Conservation (phyloP, 2,113 vertebrate genomes). For the Nycticorax nycticorax region DNA sequence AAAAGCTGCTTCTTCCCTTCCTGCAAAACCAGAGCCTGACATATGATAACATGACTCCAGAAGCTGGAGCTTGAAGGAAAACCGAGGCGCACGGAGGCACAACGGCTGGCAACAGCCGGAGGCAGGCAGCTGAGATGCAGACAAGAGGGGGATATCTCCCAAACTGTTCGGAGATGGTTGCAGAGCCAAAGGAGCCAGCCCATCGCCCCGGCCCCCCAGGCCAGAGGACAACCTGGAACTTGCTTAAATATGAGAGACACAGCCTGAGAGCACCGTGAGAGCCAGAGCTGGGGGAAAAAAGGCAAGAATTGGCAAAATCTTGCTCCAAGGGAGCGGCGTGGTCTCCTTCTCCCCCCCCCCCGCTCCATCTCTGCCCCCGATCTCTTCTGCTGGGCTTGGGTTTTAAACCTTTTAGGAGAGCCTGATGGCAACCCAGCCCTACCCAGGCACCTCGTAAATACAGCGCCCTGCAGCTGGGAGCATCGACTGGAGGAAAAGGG, state of each 20-base stretch:
- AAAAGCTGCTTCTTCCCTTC: not conserved
- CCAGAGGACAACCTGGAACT: not conserved
- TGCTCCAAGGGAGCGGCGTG: accelerated
- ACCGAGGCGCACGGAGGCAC: not conserved
- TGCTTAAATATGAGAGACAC: not conserved
- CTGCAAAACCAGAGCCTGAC: not conserved
- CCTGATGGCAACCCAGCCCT: too few relatives aligned
- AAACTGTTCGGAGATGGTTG: not conserved
- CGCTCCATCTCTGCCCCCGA: not conserved
- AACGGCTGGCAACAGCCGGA: not conserved
- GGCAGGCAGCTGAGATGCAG: not conserved
- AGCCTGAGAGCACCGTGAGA: not conserved
- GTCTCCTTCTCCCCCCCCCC: not conserved
- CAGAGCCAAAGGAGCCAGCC: not conserved
- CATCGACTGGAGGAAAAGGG: not conserved
- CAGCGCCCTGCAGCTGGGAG: accelerated
- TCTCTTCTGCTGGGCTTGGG: not conserved
- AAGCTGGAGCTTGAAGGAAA: not conserved
- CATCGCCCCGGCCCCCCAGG: accelerated
- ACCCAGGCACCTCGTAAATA: not conserved
- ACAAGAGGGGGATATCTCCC: not conserved
- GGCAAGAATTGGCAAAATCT: not conserved
- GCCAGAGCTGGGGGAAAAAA: not conserved
- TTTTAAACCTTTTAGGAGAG: not conserved
- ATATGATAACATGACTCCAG: not conserved